Conservation (phyloP, 2,797 vertebrate species). For the Gadopsis bispinosus region DNA sequence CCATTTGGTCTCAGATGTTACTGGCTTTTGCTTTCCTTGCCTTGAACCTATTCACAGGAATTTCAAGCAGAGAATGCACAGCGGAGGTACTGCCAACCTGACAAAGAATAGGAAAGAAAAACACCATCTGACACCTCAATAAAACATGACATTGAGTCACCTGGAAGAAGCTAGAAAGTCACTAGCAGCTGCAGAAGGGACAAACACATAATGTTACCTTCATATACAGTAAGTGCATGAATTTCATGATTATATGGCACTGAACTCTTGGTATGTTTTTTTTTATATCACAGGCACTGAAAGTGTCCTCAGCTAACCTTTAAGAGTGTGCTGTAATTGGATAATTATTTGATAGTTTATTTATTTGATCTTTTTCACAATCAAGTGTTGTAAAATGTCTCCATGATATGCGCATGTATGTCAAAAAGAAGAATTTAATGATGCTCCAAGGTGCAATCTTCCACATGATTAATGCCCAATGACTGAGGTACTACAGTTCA, state of each 20-base stretch:
- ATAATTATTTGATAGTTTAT: conserved; percentile 36
- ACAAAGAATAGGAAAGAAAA: conserved; percentile 44
- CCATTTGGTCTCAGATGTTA: conserved; percentile 40
- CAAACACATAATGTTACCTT: conserved; percentile 47
- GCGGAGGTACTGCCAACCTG: conserved; percentile 40
- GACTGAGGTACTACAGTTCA: conserved; percentile 51
- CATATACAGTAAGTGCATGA: conserved; percentile 65
- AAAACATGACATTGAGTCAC: conserved; percentile 55
- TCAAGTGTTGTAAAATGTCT: conserved; percentile 30
- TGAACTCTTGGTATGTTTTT: conserved; percentile 36
- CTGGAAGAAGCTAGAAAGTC: conserved; percentile 37
- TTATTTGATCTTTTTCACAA: conserved; percentile 32
- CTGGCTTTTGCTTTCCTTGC: conserved; percentile 25
- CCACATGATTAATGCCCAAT: conserved; percentile 41
- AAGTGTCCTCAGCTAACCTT: conserved; percentile 39
- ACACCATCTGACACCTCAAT: conserved; percentile 45
- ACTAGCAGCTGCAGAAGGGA: conserved; percentile 45
- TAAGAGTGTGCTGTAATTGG: conserved; percentile 34
- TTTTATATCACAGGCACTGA: conserved; percentile 45
- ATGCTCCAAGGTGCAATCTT: conserved; percentile 55
- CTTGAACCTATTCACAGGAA: conserved; percentile 22
- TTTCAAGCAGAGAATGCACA: conserved; percentile 35
- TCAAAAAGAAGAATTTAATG: conserved; percentile 23
- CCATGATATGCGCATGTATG: conserved; percentile 17
- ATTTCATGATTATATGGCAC: conserved; percentile 69